Base-by-base conservation (phyloP, 2,797 vertebrate species). In the Nasua narica region DNA sequence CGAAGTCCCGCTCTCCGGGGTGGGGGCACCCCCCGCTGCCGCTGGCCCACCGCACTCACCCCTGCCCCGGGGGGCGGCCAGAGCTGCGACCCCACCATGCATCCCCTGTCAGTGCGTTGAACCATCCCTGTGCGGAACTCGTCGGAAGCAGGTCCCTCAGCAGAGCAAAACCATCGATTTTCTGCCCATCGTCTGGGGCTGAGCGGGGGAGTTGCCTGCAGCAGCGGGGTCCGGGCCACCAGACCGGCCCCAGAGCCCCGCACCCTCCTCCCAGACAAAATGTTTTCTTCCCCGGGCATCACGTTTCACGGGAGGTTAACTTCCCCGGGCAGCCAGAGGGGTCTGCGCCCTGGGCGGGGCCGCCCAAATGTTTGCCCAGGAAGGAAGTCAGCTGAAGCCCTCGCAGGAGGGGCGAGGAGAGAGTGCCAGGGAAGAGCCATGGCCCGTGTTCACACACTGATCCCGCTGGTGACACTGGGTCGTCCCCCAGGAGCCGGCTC, bases 211-310 rank as follows among this genome's bases (percentile, higher is more conserved):
- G 96, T 83, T 77, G 94, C 94, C 58, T 87, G 77, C 84, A 32
- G 97, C 84, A n/a, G 97, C 97, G 35, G 2, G 92, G 96, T 95
- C 91, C 96, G 95, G 97, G 98, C 87, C 69, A 89, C 93, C 82
- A 90, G 9, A n/a, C 60, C 95, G 95, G 91, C 95, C 95, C 95
- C 91, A 95, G 96, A 96, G 92, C 85, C 96, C 88, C 70, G 91
- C 84, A 84, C 84, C 94, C 32, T 72, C 95, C 97, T 90, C 96
- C 90, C 79, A 32, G 54, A 91, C 94, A 89, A 88, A 92, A 94
- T 84, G 77, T 74, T 89, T 95, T 95, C 96, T 97, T 94, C 96
- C 92, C 0, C 0, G 67, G 88, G 95, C 94, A 87, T 94, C 95
- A 97, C 29, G 40, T 82, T 65, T 77, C 40, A 21, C 6, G 95